Percentiles rank a stretch among this genome's conserved stretches.
These are phyloP conservation scores for Threskiornis aethiopicus DNA, from an alignment of 2,797 vertebrate species.

Conservation along the genomic window DNA sequence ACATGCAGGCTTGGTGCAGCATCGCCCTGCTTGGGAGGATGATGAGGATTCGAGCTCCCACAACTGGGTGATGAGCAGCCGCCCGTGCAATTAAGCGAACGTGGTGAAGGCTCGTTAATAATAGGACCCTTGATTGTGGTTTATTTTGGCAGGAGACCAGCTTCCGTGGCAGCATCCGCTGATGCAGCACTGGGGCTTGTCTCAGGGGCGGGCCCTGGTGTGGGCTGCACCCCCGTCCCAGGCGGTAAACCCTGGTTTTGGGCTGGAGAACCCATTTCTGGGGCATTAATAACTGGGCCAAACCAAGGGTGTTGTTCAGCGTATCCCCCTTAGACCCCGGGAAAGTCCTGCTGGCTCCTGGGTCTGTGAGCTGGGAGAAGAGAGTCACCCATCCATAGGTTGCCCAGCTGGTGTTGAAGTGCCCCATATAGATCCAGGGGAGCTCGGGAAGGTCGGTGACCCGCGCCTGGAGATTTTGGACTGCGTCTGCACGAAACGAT, in stretches of 20 bases:
- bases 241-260: neutral
- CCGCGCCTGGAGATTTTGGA: neutral
- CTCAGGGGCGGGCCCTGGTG: too few species aligned
- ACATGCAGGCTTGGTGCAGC: fast-evolving
- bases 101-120: neutral
- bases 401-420: neutral
- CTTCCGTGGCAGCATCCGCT: neutral
- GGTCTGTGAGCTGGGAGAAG: fast-evolving
- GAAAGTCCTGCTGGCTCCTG: neutral
- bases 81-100: neutral
- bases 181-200: neutral
- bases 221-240: neutral
- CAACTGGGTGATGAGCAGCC: neutral
- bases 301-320: neutral
- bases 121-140: neutral
- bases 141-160: neutral
- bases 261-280: neutral
- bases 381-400: neutral
- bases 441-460: too few species aligned
- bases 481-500: fast-evolving
- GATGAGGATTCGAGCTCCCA: neutral
- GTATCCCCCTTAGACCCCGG: neutral
- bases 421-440: neutral
- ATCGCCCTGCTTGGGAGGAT: neutral
- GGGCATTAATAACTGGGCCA: neutral